These are phyloP conservation scores for Tenebrio molitor DNA, from an alignment of 1,140 invertebrate genomes.

Conservation along the genomic window DNA sequence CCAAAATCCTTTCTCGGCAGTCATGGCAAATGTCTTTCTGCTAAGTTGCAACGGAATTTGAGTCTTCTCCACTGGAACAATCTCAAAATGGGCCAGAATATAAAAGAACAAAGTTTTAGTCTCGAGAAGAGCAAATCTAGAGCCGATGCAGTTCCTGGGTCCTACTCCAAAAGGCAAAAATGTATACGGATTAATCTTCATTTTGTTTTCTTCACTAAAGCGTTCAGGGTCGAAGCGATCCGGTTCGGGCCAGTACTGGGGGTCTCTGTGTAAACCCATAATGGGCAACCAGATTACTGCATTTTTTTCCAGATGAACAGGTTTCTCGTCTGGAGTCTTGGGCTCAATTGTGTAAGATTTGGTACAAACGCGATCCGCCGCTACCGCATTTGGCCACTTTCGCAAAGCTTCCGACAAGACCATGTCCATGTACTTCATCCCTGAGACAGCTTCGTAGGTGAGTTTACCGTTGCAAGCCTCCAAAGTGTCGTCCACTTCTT, in stretches of 20 bases:
- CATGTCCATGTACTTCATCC: constrained; percentile 64
- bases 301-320: constrained; percentile 37
- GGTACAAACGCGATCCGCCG: constrained; percentile 68
- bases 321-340: constrained; percentile 30
- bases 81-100: constrained; percentile 39
- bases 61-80: constrained; percentile 33
- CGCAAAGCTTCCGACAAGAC: constrained; percentile 70
- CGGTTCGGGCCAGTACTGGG: constrained; percentile 73
- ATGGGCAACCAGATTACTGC: constrained; percentile 63
- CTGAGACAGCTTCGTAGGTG: constrained; percentile 57
- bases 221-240: constrained; percentile 77
- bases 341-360: constrained; percentile 67
- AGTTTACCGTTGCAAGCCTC: constrained; percentile 55
- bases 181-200: constrained; percentile 65
- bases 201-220: constrained; percentile 71
- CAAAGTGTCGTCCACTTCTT: constrained; percentile 70
- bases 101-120: constrained; percentile 40
- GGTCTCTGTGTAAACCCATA: constrained; percentile 66
- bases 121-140: constrained; percentile 43
- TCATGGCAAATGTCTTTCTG: background rate
- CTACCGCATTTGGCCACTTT: constrained; percentile 69
- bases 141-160: constrained; percentile 68
- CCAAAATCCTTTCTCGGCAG: constrained; percentile 1
- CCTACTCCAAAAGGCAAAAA: constrained; percentile 74
- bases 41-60: constrained; percentile 28